Evolutionary conservation across 1,140 invertebrate genomes (phyloP).

Genomic region (Trichonephila inaurata): DNA sequence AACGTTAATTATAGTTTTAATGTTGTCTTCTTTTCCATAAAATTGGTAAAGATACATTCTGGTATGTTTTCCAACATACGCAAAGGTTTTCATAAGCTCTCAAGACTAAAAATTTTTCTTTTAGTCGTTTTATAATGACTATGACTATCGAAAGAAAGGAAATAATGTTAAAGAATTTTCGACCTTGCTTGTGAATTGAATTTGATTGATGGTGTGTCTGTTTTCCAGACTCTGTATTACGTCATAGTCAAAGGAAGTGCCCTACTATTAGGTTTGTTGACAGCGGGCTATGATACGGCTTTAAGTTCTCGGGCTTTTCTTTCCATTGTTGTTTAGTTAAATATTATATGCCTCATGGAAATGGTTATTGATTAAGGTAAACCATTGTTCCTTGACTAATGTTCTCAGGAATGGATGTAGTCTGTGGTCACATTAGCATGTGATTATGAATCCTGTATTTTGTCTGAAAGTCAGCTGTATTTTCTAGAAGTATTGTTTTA

Average conservation of each 20-base stretch:
- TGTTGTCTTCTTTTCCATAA: too few species aligned
- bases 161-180: background rate
- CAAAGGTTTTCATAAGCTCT: background rate
- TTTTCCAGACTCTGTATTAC: background rate
- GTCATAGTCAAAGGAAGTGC: background rate
- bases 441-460: too few species aligned
- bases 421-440: too few species aligned
- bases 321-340: background rate
- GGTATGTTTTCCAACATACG: too few species aligned
- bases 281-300: background rate
- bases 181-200: conserved; percentile 36
- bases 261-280: background rate
- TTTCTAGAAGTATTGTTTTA: too few species aligned
- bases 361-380: background rate
- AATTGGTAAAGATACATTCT: too few species aligned
- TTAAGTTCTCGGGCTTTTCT: background rate
- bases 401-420: too few species aligned
- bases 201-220: conserved; percentile 11
- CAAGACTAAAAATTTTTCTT: background rate
- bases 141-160: background rate
- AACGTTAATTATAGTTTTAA: too few species aligned
- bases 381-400: background rate
- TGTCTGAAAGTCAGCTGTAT: too few species aligned
- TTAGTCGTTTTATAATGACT: background rate
- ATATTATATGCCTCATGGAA: background rate